A percentile compares a stretch with the other conserved stretches of the same genome.
phyloP scores from a whole-genome alignment of 2,797 vertebrate species.

The Bovichtus variegatus region DNA sequence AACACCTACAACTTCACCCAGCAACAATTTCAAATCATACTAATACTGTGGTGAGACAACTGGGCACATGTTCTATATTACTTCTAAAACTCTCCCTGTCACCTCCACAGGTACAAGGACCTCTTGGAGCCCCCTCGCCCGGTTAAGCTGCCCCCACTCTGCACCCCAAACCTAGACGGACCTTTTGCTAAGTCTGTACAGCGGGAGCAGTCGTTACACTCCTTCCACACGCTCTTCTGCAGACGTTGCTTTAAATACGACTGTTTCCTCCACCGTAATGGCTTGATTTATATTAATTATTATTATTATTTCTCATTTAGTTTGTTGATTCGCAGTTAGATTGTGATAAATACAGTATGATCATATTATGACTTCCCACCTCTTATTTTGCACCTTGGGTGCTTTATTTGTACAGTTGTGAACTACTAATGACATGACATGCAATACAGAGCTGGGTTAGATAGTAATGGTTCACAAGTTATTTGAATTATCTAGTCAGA shows the following conservation, averaged over 20 bases:
- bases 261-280: constrained; percentile 92
- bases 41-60: background rate
- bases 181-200: constrained; percentile 96
- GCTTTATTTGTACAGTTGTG: background rate
- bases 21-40: background rate
- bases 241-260: constrained; percentile 99
- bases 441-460: no score
- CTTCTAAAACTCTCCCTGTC: background rate
- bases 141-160: constrained; percentile 93
- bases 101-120: constrained; percentile 90
- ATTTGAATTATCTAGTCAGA: no score
- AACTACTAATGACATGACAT: no score
- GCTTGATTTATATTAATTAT: constrained; percentile 12
- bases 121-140: constrained; percentile 91
- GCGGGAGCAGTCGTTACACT: constrained; percentile 96
- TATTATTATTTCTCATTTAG: background rate
- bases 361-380: background rate
- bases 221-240: constrained; percentile 99
- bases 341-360: background rate
- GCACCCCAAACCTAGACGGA: constrained; percentile 97
- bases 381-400: no score
- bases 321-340: background rate
- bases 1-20: constrained; percentile 6
- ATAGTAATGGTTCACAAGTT: no score
- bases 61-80: background rate